Conservation (phyloP, 2,888 invertebrate genomes). For the Ormyrus pomaceus region DNA sequence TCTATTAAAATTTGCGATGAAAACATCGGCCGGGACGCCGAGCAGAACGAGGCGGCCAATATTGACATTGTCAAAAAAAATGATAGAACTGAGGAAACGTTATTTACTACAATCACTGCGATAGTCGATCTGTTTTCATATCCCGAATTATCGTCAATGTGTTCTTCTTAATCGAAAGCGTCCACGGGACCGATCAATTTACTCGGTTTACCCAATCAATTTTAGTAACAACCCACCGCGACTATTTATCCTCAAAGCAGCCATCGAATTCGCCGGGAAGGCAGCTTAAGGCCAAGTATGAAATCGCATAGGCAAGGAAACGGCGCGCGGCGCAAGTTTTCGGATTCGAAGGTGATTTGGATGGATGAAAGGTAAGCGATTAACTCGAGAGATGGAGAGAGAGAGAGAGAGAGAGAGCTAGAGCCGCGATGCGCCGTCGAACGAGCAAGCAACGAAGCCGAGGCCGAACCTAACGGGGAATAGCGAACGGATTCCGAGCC, state of each 20-base stretch:
- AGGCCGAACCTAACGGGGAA: constrained; percentile 17
- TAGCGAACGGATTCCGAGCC: constrained; percentile 50
- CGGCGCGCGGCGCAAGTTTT: constrained; percentile 8
- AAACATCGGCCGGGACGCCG: background rate
- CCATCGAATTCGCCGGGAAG: background rate
- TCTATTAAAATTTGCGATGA: constrained; percentile 7
- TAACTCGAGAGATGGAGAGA: constrained; percentile 4
- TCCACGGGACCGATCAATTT: background rate
- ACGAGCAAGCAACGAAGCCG: constrained; percentile 47
- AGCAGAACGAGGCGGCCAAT: background rate
- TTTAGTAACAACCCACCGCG: background rate
- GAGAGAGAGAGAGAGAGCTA: too few species aligned
- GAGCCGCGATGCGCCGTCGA: constrained; percentile 9
- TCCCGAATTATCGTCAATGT: too few species aligned
- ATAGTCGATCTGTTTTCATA: too few species aligned
- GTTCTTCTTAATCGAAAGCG: background rate
- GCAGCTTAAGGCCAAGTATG: background rate
- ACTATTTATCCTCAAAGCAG: background rate
- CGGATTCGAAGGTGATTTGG: constrained; percentile 29
- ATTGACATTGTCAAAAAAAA: too few species aligned
- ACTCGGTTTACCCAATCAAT: background rate
- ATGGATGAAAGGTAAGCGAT: constrained; percentile 52
- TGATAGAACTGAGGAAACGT: too few species aligned
- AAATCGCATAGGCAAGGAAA: constrained; percentile 23
- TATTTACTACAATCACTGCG: too few species aligned